phyloP scores from a whole-genome alignment of 2,888 invertebrate species.

The Aspidiotus destructor region DNA sequence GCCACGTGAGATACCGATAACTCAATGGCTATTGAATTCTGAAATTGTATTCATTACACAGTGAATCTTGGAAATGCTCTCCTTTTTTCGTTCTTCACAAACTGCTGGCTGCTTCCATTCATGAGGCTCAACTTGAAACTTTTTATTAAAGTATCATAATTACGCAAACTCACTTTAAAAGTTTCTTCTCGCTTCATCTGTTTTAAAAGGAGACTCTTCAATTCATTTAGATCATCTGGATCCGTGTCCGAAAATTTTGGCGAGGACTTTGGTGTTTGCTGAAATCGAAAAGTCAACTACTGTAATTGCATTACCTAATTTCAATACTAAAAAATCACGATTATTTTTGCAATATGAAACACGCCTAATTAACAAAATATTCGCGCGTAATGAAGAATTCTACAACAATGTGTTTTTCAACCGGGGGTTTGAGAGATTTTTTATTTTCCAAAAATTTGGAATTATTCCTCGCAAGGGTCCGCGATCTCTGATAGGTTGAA shows the following conservation, averaged over 20 bases:
- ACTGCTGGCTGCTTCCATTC: no score
- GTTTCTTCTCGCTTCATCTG: constrained; percentile 32
- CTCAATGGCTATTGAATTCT: no score
- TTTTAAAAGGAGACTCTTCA: constrained; percentile 25
- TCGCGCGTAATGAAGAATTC: background rate
- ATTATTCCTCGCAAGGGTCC: no score
- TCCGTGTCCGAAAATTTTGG: constrained; percentile 19
- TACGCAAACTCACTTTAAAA: constrained; percentile 14
- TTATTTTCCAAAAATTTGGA: no score
- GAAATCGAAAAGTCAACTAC: background rate
- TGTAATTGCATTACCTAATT: background rate
- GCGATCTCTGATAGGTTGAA: no score
- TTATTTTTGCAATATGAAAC: background rate
- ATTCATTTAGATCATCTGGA: constrained; percentile 18
- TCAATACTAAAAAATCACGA: background rate
- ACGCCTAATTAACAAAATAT: background rate
- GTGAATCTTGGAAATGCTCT: no score
- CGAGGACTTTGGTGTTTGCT: constrained; percentile 19
- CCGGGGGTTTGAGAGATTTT: no score
- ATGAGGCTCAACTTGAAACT: background rate
- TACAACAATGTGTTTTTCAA: no score
- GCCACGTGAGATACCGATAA: no score
- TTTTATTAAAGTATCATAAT: background rate
- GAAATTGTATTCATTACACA: no score
- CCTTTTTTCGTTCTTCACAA: no score